Conservation (phyloP, 2,888 invertebrate genomes). For the Dasypogon diadema region DNA sequence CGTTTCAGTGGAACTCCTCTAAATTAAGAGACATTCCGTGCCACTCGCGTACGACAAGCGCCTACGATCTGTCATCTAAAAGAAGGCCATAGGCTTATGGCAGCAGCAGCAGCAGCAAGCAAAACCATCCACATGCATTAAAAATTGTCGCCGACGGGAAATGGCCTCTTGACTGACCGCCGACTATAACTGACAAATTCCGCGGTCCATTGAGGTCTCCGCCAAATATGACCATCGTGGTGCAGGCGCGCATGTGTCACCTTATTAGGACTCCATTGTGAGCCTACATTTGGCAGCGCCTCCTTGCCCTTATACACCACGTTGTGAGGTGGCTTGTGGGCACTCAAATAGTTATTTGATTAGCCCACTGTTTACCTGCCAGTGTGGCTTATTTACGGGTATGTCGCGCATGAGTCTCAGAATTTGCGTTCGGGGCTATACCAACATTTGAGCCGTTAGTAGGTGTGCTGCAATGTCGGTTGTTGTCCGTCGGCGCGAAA, state of each 20-base stretch:
- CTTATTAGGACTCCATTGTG: constrained; percentile 48
- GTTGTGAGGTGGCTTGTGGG: constrained; percentile 18
- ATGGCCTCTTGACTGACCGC: constrained; percentile 40
- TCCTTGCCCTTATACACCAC: not conserved
- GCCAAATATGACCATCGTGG: constrained; percentile 36
- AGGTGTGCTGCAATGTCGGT: constrained; percentile 21
- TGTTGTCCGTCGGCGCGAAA: constrained; percentile 2
- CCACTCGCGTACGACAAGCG: constrained; percentile 44
- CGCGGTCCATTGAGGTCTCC: constrained; percentile 48
- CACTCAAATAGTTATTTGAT: constrained; percentile 46
- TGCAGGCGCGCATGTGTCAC: constrained; percentile 43
- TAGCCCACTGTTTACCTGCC: constrained; percentile 46
- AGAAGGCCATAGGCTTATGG: constrained; percentile 38
- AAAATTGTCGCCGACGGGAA: constrained; percentile 48
- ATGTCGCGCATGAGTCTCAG: constrained; percentile 10
- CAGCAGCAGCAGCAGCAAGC: not conserved
- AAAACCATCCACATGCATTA: constrained; percentile 21
- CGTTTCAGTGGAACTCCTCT: constrained; percentile 34
- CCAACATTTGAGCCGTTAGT: constrained; percentile 6
- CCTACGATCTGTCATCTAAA: constrained; percentile 43
- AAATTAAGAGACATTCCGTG: constrained; percentile 48
- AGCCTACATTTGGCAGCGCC: constrained; percentile 30
- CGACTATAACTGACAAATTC: constrained; percentile 37
- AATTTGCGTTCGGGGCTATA: constrained; percentile 14
- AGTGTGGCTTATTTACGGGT: constrained; percentile 33